Base-by-base conservation (phyloP, 2,888 invertebrate genomes). In the Aporophyla lueneburgensis region DNA sequence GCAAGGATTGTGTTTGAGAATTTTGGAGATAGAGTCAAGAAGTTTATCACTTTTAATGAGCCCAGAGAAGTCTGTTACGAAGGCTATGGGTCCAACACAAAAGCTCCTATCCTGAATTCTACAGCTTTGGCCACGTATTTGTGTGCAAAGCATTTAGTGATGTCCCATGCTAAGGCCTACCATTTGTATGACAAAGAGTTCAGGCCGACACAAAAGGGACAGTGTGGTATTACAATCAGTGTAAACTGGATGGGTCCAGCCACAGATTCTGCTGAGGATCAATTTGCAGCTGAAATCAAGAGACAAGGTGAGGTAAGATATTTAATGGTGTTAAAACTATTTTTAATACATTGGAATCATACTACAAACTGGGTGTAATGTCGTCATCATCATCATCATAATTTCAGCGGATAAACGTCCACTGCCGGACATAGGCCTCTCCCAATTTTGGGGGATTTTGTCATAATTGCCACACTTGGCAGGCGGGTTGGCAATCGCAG, bases 21-120 rank as follows among this genome's bases (percentile, higher is more conserved):
- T 33, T 33, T 33, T 3, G 33, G 33, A 33, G 33, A 33, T 97
- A 93, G 96, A 70, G 97, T 96, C 0, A 96, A 97, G 83, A 89
- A 91, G 21, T 97, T 97, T 97, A 96, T 97, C 7, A 97, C 97
- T 0, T 95, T 97, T 73, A 97, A 97, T 85, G 97, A 97, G 82
- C 97, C 97, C 0, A 92, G 89, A 76, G 91, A 93, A 74, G 90
- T 93, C 49, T 95, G 94, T 61, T 88, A 85, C 1, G 83, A 89
- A 14, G 97, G 96, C 0, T 97, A 97, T 85, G 96, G 96, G 0
- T 77, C 66, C 5, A 88, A 75, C 0, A 87, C 87, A 0, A 89
- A 88, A 71, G 93, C 94, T 2, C 95, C 95, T 0, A 89, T 91
- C 21, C 73, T 96, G 4, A 92, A 95, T 53, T 89, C 93, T 0